Base-by-base conservation (phyloP, 92 coral and sea anemone genomes). In the Paragorgia papillata region DNA sequence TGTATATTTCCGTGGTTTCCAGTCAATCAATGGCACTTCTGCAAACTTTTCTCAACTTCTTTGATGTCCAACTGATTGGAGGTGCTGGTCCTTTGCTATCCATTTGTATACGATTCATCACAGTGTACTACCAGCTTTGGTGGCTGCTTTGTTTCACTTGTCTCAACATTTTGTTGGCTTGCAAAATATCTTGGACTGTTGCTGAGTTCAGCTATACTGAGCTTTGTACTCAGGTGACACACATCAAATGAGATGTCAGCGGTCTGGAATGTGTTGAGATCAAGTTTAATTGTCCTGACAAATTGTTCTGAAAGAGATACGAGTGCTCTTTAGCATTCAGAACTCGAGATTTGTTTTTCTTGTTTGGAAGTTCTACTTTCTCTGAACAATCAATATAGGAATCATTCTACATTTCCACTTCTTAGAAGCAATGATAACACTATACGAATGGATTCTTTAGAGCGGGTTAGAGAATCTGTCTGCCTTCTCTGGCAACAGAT, bases 71-170 rank as follows among this genome's bases (percentile, higher is more conserved):
- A 68, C 59, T 37, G 54, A 40, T 37, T 17, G 57, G 75, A 18
- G 75, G 40, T 68, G 75, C 75, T 68, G 60, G 35, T 68, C 75
- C 75, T 68, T 68, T 31, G 40, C 53, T 12, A 27, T 40, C 75
- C 57, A 37, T 68, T 68, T 37, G 59, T 57, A 68, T 37, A 68
- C 13, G 60, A 68, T 7, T 59, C 75, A 68, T 68, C 75, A 68
- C 55, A 68, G 33, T 1, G 41, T 68, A 29, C 75, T 21, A 68
- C 75, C 28, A 68, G 1, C 22, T 70, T 3, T 9, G 7, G 25
- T 48, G 77, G 77, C 41, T 70, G 62, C 4, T 51, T 51, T 51
- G 58, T n/a, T 51, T 51, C n/a, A 51, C 58, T n/a, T 51, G 5
- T 51, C 58, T 51, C n/a, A 37, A 37, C n/a, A n/a, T n/a, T n/a